A percentile compares a stretch with the other conserved stretches of the same genome.
Conservation (phyloP, 2,888 invertebrate genomes). For the Cartodere bifasciata region DNA sequence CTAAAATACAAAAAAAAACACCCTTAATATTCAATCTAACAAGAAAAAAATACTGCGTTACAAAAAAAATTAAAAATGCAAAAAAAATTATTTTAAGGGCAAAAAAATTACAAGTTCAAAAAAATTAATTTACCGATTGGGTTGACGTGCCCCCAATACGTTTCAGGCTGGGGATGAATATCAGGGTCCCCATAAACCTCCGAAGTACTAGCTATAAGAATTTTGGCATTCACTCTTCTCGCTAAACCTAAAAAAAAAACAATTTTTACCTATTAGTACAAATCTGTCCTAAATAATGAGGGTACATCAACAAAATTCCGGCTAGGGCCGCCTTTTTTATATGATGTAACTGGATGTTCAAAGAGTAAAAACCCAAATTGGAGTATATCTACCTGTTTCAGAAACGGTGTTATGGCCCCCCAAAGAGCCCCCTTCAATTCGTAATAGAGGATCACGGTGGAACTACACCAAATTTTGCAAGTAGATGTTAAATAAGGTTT, state of each 20-base stretch:
- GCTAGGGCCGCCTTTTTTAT: too few relatives aligned
- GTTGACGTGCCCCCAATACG: slow-evolving; percentile 99
- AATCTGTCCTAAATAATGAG: too few relatives aligned
- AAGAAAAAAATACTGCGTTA: background rate
- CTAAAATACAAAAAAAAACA: slow-evolving; percentile 32
- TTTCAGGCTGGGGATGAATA: slow-evolving; percentile 95
- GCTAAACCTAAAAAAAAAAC: slow-evolving; percentile 57
- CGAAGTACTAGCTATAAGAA: slow-evolving; percentile 94
- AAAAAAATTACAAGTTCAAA: background rate
- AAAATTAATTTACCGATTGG: slow-evolving; percentile 60
- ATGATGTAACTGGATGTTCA: too few relatives aligned
- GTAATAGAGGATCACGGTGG: too few relatives aligned
- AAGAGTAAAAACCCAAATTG: too few relatives aligned
- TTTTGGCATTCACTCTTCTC: slow-evolving; percentile 81
- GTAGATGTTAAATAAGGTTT: too few relatives aligned
- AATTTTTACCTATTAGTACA: too few relatives aligned
- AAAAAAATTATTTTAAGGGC: background rate
- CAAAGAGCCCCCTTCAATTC: too few relatives aligned
- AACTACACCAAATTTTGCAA: too few relatives aligned
- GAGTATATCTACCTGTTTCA: too few relatives aligned
- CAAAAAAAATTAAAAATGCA: background rate
- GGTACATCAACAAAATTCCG: too few relatives aligned
- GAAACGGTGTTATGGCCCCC: too few relatives aligned
- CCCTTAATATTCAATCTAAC: slow-evolving; percentile 1
- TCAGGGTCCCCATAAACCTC: slow-evolving; percentile 99